Conservation (phyloP, 2,113 vertebrate species). For the Hypomesus transpacificus region DNA sequence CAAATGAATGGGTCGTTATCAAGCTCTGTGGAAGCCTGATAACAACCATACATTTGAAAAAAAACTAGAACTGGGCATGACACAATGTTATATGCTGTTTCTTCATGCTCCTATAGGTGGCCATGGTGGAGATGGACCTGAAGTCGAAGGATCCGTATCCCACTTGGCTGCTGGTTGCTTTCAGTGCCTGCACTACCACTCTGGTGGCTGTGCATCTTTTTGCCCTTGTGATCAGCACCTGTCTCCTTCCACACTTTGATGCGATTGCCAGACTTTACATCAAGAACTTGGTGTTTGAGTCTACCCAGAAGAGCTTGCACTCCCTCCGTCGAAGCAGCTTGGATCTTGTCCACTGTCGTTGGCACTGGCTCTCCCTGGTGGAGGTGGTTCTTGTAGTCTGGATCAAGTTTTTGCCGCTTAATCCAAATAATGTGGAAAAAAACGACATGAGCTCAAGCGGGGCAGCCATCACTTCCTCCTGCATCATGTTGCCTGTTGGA, state of each 20-base stretch:
- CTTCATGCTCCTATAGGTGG: slow-evolving; percentile 79
- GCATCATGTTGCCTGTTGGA: slow-evolving; percentile 93
- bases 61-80: no score
- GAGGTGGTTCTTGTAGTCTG: slow-evolving; percentile 96
- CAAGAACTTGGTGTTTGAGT: slow-evolving; percentile 96
- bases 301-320: slow-evolving; percentile 96
- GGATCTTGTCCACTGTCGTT: slow-evolving; percentile 97
- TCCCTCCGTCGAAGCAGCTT: slow-evolving; percentile 92
- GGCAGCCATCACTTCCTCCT: slow-evolving; percentile 89
- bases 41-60: no score
- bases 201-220: slow-evolving; percentile 97
- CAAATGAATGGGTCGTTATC: no score
- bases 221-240: slow-evolving; percentile 98
- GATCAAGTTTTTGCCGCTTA: slow-evolving; percentile 95
- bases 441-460: slow-evolving; percentile 78
- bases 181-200: slow-evolving; percentile 94
- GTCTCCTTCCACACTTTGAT: slow-evolving; percentile 96
- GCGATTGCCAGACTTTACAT: slow-evolving; percentile 97
- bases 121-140: slow-evolving; percentile 97
- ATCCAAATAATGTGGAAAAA: slow-evolving; percentile 49
- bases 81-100: no score
- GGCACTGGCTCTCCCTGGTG: slow-evolving; percentile 93
- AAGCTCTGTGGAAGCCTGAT: no score
- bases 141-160: slow-evolving; percentile 78
- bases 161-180: slow-evolving; percentile 87